Percentiles rank a stretch among this genome's conserved stretches.
These are phyloP conservation scores for Cacoxenus indagator DNA, from an alignment of 2,888 invertebrate species.

Conservation along the genomic window DNA sequence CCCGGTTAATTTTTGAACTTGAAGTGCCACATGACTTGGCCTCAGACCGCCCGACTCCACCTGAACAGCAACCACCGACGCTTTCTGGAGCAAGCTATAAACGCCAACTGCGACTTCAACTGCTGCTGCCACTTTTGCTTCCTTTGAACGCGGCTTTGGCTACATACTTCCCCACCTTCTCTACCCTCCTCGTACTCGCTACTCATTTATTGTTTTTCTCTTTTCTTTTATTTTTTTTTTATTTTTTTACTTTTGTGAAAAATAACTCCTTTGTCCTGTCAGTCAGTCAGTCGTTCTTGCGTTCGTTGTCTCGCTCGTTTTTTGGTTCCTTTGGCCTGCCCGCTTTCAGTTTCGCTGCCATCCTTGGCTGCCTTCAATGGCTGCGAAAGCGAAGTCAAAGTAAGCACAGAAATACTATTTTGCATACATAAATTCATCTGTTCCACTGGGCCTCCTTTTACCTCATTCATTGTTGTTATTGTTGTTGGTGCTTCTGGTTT, in stretches of 20 bases:
- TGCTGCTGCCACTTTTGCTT: constrained; percentile 9
- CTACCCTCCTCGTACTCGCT: constrained; percentile 12
- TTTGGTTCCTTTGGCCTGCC: constrained; percentile 48
- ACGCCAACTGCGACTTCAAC: neutral
- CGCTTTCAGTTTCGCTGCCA: constrained; percentile 24
- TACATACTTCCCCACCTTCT: constrained; percentile 32
- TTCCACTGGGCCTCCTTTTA: constrained; percentile 38
- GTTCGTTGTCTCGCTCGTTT: constrained; percentile 16
- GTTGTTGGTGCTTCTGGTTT: constrained; percentile 23
- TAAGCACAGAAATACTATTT: constrained; percentile 56
- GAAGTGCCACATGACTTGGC: neutral
- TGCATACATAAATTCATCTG: constrained; percentile 70
- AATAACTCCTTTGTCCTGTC: constrained; percentile 69
- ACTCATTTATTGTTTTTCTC: neutral
- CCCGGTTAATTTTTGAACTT: constrained; percentile 2
- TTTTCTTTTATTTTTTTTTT: constrained; percentile 7
- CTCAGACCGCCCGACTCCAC: neutral
- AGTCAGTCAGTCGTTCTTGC: constrained; percentile 46
- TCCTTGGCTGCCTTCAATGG: no score
- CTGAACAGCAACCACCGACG: neutral
- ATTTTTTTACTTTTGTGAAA: constrained; percentile 53
- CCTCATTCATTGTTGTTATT: constrained; percentile 34
- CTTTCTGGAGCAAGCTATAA: constrained; percentile 1
- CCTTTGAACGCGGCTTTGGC: constrained; percentile 22
- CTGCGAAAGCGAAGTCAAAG: neutral